Conservation (phyloP, 1,140 invertebrate genomes). For the Pseudomyrmex pallidus region DNA sequence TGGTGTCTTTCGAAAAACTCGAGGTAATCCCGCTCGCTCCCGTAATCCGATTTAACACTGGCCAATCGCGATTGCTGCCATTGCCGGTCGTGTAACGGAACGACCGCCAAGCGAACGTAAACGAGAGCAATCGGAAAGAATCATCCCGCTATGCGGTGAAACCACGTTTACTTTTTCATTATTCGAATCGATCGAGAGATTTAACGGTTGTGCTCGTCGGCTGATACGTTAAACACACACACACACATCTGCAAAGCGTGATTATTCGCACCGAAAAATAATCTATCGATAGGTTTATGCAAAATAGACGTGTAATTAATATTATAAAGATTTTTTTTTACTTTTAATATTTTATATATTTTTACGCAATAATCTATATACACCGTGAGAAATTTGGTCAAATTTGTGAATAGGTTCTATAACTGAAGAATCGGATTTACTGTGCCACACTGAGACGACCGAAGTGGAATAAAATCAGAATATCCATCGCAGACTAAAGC, state of each 20-base stretch:
- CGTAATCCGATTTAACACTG: slow-evolving; percentile 75
- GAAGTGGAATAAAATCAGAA: slow-evolving; percentile 70
- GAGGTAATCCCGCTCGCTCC: slow-evolving; percentile 68
- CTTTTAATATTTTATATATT: background rate
- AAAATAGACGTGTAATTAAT: background rate
- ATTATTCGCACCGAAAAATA: slow-evolving; percentile 27
- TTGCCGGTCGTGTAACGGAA: slow-evolving; percentile 65
- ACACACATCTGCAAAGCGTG: background rate
- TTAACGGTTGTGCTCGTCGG: slow-evolving; percentile 48
- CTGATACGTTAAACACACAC: slow-evolving; percentile 1
- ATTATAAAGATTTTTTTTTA: background rate
- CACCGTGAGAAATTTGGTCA: background rate
- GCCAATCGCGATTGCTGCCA: slow-evolving; percentile 54
- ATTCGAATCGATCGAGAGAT: slow-evolving; percentile 54
- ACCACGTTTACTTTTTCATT: slow-evolving; percentile 64
- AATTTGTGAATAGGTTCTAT: background rate
- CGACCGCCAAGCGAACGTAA: slow-evolving; percentile 53
- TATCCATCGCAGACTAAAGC: slow-evolving; percentile 70
- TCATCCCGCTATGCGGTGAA: slow-evolving; percentile 53
- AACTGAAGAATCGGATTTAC: slow-evolving; percentile 22
- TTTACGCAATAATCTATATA: background rate
- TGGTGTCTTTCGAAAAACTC: slow-evolving; percentile 70
- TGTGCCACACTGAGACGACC: background rate
- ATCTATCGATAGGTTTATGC: background rate
- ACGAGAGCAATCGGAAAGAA: slow-evolving; percentile 64